Conservation (phyloP, 2,888 invertebrate species). For the Copidosoma aretas region DNA sequence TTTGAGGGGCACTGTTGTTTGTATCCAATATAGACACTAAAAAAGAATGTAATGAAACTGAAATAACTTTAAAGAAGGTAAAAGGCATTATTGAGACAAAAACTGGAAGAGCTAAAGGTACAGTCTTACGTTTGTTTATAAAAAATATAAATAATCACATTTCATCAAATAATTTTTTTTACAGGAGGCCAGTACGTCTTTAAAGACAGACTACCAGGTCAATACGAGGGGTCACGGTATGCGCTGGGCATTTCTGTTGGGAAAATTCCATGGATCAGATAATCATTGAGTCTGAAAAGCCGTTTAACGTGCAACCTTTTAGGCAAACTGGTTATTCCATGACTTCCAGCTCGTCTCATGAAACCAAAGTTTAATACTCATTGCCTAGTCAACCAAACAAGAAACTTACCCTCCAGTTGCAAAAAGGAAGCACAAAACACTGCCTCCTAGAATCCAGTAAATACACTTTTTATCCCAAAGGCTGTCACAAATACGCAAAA, state of each 20-base stretch:
- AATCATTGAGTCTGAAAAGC: constrained; percentile 71
- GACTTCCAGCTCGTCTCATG: constrained; percentile 75
- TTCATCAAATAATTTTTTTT: too few species aligned
- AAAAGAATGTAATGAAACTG: constrained; percentile 65
- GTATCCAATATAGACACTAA: constrained; percentile 67
- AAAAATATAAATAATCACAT: too few species aligned
- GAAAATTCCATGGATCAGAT: constrained; percentile 69
- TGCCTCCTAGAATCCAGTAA: constrained; percentile 76
- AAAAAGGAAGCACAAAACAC: constrained; percentile 73
- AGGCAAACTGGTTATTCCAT: constrained; percentile 81
- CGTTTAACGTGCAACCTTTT: constrained; percentile 74
- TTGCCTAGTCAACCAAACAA: constrained; percentile 44
- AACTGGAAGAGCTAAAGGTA: constrained; percentile 55
- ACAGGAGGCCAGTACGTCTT: constrained; percentile 76
- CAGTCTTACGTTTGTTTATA: constrained; percentile 20
- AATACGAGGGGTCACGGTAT: constrained; percentile 79
- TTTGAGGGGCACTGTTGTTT: constrained; percentile 76
- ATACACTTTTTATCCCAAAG: constrained; percentile 75
- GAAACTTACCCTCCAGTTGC: constrained; percentile 61
- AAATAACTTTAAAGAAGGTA: constrained; percentile 67
- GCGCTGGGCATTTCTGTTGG: constrained; percentile 84
- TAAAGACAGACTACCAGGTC: constrained; percentile 82
- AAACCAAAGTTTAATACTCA: constrained; percentile 65
- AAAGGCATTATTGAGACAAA: constrained; percentile 57
- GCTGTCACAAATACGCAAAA: constrained; percentile 80